These are phyloP conservation scores for Drosophila bunnanda DNA, from an alignment of 2,888 invertebrate species.

Conservation along the genomic window DNA sequence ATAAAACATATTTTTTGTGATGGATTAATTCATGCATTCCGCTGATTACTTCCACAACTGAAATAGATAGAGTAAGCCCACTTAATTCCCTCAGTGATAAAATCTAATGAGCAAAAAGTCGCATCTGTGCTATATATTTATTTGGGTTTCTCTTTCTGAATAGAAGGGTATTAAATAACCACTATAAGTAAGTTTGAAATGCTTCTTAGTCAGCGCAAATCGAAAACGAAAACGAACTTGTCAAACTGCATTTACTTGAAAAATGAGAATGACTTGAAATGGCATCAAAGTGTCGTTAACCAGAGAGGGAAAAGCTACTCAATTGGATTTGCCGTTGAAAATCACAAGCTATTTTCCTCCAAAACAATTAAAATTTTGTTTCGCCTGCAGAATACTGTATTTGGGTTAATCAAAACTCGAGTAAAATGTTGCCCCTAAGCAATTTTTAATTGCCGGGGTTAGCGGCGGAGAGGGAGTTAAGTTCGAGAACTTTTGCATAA, in stretches of 20 bases:
- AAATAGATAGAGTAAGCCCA: slow-evolving; percentile 18
- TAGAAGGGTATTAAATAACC: slow-evolving; percentile 1
- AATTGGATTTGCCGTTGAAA: slow-evolving; percentile 13
- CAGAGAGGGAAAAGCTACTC: slow-evolving; percentile 1
- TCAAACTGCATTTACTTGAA: slow-evolving; percentile 42
- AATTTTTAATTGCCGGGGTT: slow-evolving; percentile 24
- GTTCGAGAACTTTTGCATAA: slow-evolving; percentile 28
- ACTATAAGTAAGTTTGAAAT: neutral
- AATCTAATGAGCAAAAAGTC: slow-evolving; percentile 8
- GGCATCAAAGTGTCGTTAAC: slow-evolving; percentile 28
- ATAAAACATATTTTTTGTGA: slow-evolving; percentile 14
- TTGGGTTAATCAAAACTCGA: slow-evolving; percentile 22
- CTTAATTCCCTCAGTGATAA: slow-evolving; percentile 4
- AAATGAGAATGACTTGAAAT: slow-evolving; percentile 25
- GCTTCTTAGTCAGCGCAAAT: slow-evolving; percentile 9
- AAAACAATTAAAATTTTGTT: neutral
- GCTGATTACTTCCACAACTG: slow-evolving; percentile 6
- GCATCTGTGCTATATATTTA: neutral
- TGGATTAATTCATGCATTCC: slow-evolving; percentile 16
- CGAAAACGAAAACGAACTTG: slow-evolving; percentile 24
- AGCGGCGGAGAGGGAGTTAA: neutral
- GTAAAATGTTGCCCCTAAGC: slow-evolving; percentile 18
- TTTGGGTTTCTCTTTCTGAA: neutral
- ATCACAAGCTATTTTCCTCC: slow-evolving; percentile 5
- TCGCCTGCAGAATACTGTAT: slow-evolving; percentile 10